Base-by-base conservation (phyloP, 2,888 invertebrate genomes). In the Atrina japonica region DNA sequence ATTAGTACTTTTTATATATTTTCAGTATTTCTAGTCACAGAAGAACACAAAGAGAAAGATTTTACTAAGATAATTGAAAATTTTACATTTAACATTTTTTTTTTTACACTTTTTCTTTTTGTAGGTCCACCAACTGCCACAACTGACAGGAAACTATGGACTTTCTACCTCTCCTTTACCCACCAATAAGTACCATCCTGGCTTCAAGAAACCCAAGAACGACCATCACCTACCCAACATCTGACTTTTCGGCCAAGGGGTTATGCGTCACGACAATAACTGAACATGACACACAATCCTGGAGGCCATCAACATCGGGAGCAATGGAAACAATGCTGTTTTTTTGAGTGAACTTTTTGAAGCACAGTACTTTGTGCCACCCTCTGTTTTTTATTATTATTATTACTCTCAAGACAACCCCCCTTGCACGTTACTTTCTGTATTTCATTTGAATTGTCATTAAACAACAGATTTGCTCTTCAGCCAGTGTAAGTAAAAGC, bases 241-340 rank as follows among this genome's bases (percentile, higher is more conserved):
- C 79, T 87, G 87, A 87, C 86, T 86, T 68, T 85, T 85, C 70
- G 87, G 87, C 82, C 87, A 87, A 85, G 86, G 87, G 86, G 84
- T 86, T 82, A 84, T 80, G 72, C 85, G 86, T 75, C 83, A 82
- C 55, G 86, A 86, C 74, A 84, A 83, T 74, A 83, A 84, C 69
- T 85, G 70, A 75, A 45, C 56, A 75, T 72, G 75, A 70, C 67
- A 61, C 60, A 64, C 63, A 75, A 80, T 78, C 81, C 84, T 84
- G 84, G 83, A 76, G 84, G 84, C 84, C 84, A 82, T 70, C 61
- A 60, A 66, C 64, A 72, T 76, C 73, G 81, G 82, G 78, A 80
- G 81, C 76, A 83, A 78, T 74, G 66, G 80, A 81, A 70, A 35
- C 6, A 35, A 35, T 35, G 35, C 75, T 72, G 69, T 67, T 66